phyloP scores from a whole-genome alignment of 1,140 invertebrate species.

The Lordiphosa stackelbergi region DNA sequence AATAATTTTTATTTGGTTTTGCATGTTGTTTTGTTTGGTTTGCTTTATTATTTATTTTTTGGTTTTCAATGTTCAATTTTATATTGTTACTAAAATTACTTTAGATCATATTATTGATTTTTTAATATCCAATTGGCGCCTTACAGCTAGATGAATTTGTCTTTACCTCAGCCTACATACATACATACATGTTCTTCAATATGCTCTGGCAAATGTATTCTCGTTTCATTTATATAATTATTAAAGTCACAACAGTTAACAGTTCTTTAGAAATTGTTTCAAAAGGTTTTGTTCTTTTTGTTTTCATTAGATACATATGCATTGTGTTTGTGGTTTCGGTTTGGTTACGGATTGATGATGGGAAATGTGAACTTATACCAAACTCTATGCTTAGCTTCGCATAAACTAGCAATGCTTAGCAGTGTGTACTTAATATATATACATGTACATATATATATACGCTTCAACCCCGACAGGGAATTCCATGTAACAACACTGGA shows the following conservation, averaged over 20 bases:
- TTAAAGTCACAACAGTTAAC: slow-evolving; percentile 66
- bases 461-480: no score
- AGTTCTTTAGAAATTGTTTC: slow-evolving; percentile 62
- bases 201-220: slow-evolving; percentile 15
- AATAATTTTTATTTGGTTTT: slow-evolving; percentile 47
- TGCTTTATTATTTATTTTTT: slow-evolving; percentile 9
- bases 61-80: slow-evolving; percentile 15
- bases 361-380: no score
- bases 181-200: slow-evolving; percentile 24
- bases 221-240: slow-evolving; percentile 25
- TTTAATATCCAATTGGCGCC: slow-evolving; percentile 44
- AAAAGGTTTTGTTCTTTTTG: slow-evolving; percentile 35
- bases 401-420: no score
- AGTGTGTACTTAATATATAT: no score
- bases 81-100: slow-evolving; percentile 55
- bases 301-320: slow-evolving; percentile 13
- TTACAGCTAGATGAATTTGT: slow-evolving; percentile 41
- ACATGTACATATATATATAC: no score
- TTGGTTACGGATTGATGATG: no score
- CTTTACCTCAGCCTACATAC: slow-evolving; percentile 39
- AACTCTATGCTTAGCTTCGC: no score
- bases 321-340: slow-evolving; percentile 9
- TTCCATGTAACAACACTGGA: no score
- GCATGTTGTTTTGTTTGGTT: slow-evolving; percentile 24
- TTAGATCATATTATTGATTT: slow-evolving; percentile 46